These are phyloP conservation scores for Gobio gobio DNA, from an alignment of 2,113 vertebrate species.

Conservation along the genomic window DNA sequence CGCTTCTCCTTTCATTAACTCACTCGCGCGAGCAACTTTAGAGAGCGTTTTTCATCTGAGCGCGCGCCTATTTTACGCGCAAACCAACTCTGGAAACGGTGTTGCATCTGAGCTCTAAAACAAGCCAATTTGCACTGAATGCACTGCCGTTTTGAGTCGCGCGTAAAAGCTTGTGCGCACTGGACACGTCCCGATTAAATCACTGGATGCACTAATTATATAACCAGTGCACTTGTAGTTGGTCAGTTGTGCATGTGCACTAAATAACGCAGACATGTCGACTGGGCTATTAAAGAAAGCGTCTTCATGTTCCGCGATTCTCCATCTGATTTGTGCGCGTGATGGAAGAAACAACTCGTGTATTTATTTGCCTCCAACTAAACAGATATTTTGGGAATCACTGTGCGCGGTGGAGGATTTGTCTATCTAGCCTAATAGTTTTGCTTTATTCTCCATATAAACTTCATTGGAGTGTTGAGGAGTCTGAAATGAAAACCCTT, in stretches of 20 bases:
- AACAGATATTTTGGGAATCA: not conserved
- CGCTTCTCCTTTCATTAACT: not conserved
- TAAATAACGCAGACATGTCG: not conserved
- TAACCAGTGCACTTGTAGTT: not conserved
- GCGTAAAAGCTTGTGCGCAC: conserved; percentile 1
- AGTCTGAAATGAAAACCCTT: not conserved
- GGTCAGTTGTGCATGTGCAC: not conserved
- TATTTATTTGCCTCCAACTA: not conserved
- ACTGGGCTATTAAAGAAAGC: not conserved
- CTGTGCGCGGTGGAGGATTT: not conserved
- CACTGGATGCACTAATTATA: not conserved
- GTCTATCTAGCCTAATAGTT: not conserved
- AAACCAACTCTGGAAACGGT: not conserved
- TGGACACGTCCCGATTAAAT: not conserved
- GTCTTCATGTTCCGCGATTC: not conserved
- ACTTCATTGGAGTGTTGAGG: not conserved
- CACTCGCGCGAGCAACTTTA: not conserved
- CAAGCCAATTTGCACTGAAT: not conserved
- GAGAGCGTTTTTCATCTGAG: not conserved
- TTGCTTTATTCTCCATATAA: not conserved
- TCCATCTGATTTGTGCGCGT: not conserved
- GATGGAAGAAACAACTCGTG: not conserved
- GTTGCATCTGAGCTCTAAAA: no score
- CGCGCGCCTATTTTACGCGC: not conserved
- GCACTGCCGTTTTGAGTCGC: not conserved